phyloP scores from a whole-genome alignment of 92 coral and sea anemone genomes.

The Metridium senile region DNA sequence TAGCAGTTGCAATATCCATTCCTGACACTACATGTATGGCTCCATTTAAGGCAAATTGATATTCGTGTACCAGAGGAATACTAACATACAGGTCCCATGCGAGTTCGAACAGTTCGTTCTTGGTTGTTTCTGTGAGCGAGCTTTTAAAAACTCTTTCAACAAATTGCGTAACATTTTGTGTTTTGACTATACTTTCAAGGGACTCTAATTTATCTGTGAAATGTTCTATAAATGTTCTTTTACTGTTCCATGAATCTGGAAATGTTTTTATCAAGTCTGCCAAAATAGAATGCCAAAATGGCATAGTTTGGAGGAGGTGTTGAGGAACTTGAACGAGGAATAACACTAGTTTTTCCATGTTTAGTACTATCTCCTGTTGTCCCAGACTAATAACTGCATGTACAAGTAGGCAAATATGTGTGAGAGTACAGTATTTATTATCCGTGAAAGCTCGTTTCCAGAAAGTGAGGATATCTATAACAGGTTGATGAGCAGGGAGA shows the following conservation, averaged over 20 bases:
- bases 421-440: neutral
- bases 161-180: neutral
- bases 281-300: neutral
- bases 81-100: neutral
- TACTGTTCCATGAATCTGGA: slow-evolving; percentile 13
- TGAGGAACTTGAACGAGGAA: slow-evolving; percentile 1
- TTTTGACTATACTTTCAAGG: neutral
- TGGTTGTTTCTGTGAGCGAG: neutral
- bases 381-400: neutral
- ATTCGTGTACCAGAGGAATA: neutral
- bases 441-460: slow-evolving; percentile 9
- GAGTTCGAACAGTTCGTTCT: slow-evolving; percentile 5
- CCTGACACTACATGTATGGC: neutral
- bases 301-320: neutral
- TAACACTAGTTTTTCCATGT: neutral
- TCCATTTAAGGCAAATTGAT: slow-evolving; percentile 6
- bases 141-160: neutral
- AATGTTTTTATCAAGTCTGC: neutral
- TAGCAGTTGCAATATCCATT: neutral
- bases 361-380: neutral
- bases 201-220: neutral
- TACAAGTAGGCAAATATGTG: neutral
- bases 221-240: neutral
- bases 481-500: slow-evolving; percentile 2
- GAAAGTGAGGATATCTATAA: neutral